These are phyloP conservation scores for Sinocyclocheilus anophthalmus DNA, from an alignment of 2,113 vertebrate genomes.

Conservation along the genomic window DNA sequence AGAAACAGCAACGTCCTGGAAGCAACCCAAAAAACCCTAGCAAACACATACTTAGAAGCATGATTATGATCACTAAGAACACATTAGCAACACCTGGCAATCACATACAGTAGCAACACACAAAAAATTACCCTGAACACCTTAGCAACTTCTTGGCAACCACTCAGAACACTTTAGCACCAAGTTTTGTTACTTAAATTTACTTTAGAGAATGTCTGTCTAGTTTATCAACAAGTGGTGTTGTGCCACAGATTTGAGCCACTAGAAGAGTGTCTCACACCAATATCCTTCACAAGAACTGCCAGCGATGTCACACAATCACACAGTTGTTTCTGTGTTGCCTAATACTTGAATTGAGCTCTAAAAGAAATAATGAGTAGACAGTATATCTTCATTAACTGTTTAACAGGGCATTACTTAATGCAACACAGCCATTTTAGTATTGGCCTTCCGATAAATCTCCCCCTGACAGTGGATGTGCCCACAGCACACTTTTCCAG, in stretches of 20 bases:
- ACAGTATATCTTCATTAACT: constrained; percentile 29
- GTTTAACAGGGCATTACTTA: constrained; percentile 22
- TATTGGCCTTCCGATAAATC: neutral
- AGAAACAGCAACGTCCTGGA: neutral
- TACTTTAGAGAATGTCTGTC: neutral
- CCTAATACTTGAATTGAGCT: neutral
- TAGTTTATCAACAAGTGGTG: neutral
- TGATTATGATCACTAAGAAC: neutral
- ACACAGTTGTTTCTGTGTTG: constrained; percentile 5
- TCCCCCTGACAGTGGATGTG: constrained; percentile 20
- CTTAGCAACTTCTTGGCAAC: neutral
- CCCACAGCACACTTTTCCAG: constrained; percentile 17
- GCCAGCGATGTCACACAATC: neutral
- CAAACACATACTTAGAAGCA: neutral
- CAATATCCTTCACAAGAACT: neutral
- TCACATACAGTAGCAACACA: neutral
- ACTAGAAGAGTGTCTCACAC: neutral
- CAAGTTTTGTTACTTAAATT: neutral
- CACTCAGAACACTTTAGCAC: neutral
- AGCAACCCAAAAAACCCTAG: neutral
- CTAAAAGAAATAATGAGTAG: constrained; percentile 14
- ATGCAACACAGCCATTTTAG: neutral
- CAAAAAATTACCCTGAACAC: neutral
- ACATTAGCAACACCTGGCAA: neutral
- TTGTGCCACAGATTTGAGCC: neutral